Base-by-base conservation (phyloP, 2,888 invertebrate species). In the Tipula lateralis region DNA sequence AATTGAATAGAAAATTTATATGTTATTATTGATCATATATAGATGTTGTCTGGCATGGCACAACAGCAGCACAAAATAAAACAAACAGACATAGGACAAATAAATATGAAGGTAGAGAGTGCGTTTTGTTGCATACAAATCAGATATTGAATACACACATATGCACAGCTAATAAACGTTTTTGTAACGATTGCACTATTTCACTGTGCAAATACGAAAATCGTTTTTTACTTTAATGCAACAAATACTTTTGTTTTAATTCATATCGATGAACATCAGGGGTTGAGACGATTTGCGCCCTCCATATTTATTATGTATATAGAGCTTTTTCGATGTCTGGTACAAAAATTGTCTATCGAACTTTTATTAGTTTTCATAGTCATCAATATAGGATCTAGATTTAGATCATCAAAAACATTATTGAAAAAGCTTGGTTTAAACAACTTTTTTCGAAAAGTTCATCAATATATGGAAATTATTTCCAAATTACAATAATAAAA, bases 71-170 rank as follows among this genome's bases (percentile, higher is more conserved):
- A 50, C 16, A 66, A 24, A 32, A 66, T 24, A 66, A 66, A 66
- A 66, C 66, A 24, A 24, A 66, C 66, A 66, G 66, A 66, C 66
- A 9, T 19, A 24, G 66, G 9, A 66, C 24, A 66, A 66, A 66
- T 66, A 66, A 12, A 50, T 16, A 9, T 13, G 39, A 39, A n/a
- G n/a, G 13, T 2, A 32, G 32, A 36, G n/a, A 66, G 66, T 66
- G 66, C 66, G 66, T 66, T 66, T 66, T 66, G 9, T 66, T 66
- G 66, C 66, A 66, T 66, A 66, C 66, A 66, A 66, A 66, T 66
- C 66, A 24, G 66, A 66, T 66, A 66, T 66, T 66, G 66, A 66
- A 66, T 50, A 12, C 16, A 6, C 12, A 36, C 44, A 50, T 50
- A n/a, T 50, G 44, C 5, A 39, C 39, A 39, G 9, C 4, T 12